Evolutionary conservation across 2,888 invertebrate genomes (phyloP).

Genomic region (Ophraella communa): DNA sequence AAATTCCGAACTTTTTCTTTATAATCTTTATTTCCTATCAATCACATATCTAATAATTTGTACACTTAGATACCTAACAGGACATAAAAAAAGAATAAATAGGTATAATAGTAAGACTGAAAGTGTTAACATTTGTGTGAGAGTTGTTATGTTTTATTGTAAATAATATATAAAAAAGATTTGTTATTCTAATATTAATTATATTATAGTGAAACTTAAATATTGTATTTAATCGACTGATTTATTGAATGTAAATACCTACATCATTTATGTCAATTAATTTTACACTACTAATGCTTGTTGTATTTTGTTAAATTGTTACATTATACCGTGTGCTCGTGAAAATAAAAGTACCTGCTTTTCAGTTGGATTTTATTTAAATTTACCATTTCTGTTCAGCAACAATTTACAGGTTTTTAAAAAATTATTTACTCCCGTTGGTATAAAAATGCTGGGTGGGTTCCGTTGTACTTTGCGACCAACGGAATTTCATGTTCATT

Average conservation of each 20-base stretch:
- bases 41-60: no score
- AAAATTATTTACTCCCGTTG: no score
- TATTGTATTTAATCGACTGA: slow-evolving; percentile 40
- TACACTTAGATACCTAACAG: no score
- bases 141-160: neutral
- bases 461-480: no score
- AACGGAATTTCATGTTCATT: no score
- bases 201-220: slow-evolving; percentile 15
- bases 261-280: neutral
- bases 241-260: slow-evolving; percentile 44
- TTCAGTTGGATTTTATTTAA: neutral
- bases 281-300: slow-evolving; percentile 47
- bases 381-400: neutral
- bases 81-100: no score
- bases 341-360: slow-evolving; percentile 38
- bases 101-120: neutral
- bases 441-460: no score
- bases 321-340: slow-evolving; percentile 41
- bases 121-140: neutral
- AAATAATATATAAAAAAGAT: slow-evolving; percentile 11
- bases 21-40: neutral
- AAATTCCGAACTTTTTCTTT: no score
- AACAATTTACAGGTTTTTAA: no score
- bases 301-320: slow-evolving; percentile 49
- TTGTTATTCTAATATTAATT: slow-evolving; percentile 17